Evolutionary conservation across 2,113 vertebrate genomes (phyloP).

Genomic region (Trinectes maculatus): DNA sequence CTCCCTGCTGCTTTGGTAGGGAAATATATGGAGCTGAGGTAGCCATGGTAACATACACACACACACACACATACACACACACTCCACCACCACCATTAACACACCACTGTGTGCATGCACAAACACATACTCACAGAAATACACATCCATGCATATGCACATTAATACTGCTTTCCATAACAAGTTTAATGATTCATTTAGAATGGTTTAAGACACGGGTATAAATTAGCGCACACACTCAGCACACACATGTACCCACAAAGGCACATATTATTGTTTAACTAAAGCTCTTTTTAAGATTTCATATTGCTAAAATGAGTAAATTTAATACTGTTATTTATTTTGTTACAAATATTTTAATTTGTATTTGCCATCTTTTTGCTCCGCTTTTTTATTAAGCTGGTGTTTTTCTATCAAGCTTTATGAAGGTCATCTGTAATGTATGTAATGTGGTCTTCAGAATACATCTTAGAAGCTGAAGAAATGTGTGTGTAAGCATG

Average conservation of each 20-base stretch:
- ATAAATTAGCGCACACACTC: neutral
- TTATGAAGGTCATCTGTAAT: too few species aligned
- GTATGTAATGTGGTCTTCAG: too few species aligned
- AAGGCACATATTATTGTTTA: neutral
- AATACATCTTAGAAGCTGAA: too few species aligned
- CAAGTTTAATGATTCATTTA: conserved; percentile 19
- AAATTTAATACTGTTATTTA: neutral
- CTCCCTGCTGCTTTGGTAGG: conserved; percentile 94
- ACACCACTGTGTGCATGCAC: too few species aligned
- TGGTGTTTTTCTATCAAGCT: too few species aligned
- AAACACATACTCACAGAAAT: neutral
- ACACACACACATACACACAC: neutral
- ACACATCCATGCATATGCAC: conserved; percentile 2
- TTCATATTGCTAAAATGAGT: neutral
- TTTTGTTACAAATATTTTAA: too few species aligned
- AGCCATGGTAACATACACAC: conserved; percentile 43
- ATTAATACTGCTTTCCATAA: conserved; percentile 14
- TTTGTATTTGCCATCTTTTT: too few species aligned
- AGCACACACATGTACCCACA: neutral
- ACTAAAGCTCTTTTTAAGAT: neutral
- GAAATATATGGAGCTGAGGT: conserved; percentile 89
- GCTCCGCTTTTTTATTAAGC: too few species aligned
- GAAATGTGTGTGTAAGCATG: too few species aligned
- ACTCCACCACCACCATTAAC: too few species aligned
- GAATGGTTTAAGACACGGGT: conserved; percentile 6